Conservation (phyloP, 2,797 vertebrate genomes). For the Pelobates cultripes region DNA sequence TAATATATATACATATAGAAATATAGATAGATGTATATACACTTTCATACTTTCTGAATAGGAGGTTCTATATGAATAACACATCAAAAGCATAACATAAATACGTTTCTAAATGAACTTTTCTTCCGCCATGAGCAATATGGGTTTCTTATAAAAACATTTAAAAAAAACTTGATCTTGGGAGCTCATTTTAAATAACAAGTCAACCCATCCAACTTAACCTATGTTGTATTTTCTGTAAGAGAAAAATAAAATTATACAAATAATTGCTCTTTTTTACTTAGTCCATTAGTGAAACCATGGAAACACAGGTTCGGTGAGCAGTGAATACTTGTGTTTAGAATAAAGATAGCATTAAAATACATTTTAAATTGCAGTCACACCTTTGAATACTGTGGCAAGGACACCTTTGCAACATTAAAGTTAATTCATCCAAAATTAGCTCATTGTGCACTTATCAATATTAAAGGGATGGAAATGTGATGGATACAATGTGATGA, state of each 20-base stretch:
- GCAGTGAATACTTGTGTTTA: slow-evolving; percentile 9
- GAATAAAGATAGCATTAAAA: not conserved
- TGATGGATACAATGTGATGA: not conserved
- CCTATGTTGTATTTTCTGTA: not conserved
- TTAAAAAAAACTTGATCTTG: too few relatives aligned
- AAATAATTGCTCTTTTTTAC: slow-evolving; percentile 16
- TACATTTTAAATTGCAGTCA: slow-evolving; percentile 27
- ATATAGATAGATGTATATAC: too few relatives aligned
- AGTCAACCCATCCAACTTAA: slow-evolving; percentile 1
- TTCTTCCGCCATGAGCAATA: too few relatives aligned
- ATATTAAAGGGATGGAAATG: slow-evolving; percentile 11
- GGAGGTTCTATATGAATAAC: too few relatives aligned
- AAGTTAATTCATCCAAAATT: slow-evolving; percentile 16
- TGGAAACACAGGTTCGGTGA: slow-evolving; percentile 24
- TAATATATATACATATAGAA: too few relatives aligned
- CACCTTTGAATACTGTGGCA: slow-evolving; percentile 14
- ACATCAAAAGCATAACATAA: too few relatives aligned
- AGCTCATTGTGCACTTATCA: slow-evolving; percentile 17
- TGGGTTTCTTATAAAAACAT: too few relatives aligned
- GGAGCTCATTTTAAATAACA: slow-evolving; percentile 3
- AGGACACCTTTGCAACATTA: slow-evolving; percentile 22
- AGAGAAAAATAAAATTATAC: slow-evolving; percentile 4
- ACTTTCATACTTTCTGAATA: too few relatives aligned
- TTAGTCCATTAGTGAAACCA: slow-evolving; percentile 40
- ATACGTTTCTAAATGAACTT: too few relatives aligned